phyloP scores from a whole-genome alignment of 1,140 invertebrate genomes.

The Sminthurides bifidus region DNA sequence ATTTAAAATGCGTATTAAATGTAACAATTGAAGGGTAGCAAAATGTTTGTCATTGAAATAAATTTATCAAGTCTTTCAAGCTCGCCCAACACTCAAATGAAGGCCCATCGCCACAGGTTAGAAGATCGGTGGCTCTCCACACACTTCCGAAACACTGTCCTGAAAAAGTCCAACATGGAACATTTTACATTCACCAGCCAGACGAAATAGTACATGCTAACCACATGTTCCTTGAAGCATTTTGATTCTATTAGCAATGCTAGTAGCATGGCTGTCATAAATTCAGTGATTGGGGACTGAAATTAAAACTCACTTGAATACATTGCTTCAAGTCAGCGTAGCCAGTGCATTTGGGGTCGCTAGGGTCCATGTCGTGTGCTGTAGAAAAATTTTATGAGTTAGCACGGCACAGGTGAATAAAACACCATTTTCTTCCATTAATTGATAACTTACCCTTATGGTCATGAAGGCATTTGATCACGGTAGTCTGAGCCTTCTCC shows the following conservation, averaged over 20 bases:
- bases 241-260: no score
- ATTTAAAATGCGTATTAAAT: not conserved
- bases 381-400: not conserved
- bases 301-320: no score
- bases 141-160: conserved; percentile 3
- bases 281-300: no score
- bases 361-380: conserved; percentile 7
- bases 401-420: not conserved
- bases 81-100: not conserved
- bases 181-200: no score
- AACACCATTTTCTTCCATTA: not conserved
- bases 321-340: conserved; percentile 9
- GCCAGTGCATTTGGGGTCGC: conserved; percentile 1
- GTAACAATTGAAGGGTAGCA: no score
- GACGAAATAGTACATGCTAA: no score
- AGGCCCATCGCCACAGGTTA: not conserved
- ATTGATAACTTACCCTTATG: not conserved
- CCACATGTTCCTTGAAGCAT: no score
- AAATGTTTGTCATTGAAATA: conserved; percentile 12
- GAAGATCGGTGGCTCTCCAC: conserved; percentile 9
- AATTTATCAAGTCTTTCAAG: conserved; percentile 1
- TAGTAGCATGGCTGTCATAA: no score
- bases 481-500: conserved; percentile 1
- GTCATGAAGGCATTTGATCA: conserved; percentile 5
- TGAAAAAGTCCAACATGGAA: no score